These are phyloP conservation scores for Microtus richardsoni DNA, from an alignment of 2,113 vertebrate species.

Conservation along the genomic window DNA sequence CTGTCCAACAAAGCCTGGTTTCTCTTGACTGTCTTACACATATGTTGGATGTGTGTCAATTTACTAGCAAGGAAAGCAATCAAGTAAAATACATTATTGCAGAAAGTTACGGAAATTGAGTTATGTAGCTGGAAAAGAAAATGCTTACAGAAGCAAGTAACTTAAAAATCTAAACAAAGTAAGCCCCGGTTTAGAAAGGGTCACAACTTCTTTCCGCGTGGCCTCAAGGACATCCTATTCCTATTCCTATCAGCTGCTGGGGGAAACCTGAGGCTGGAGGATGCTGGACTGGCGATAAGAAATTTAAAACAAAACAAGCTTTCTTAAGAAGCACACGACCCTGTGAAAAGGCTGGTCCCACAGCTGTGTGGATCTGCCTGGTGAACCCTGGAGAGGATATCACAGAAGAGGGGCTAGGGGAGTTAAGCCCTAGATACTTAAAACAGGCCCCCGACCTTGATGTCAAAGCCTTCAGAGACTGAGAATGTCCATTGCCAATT, in stretches of 20 bases:
- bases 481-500: neutral
- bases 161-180: neutral
- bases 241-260: constrained; percentile 36
- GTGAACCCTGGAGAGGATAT: neutral
- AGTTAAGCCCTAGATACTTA: neutral
- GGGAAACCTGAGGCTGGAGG: constrained; percentile 63
- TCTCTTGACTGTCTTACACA: neutral
- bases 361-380: neutral
- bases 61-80: constrained; percentile 36
- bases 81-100: constrained; percentile 19
- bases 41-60: neutral
- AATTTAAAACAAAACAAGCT: constrained; percentile 63
- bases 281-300: constrained; percentile 24
- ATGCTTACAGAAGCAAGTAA: constrained; percentile 52
- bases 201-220: constrained; percentile 23
- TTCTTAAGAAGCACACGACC: constrained; percentile 54
- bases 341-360: neutral
- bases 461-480: neutral
- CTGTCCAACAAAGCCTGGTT: neutral
- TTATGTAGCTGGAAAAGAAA: constrained; percentile 35
- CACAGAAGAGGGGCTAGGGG: neutral
- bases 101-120: constrained; percentile 28
- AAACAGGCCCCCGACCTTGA: neutral
- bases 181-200: constrained; percentile 52
- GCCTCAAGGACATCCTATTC: constrained; percentile 66